Conservation (phyloP, 1,140 invertebrate genomes). For the Sesamia nonagrioides region DNA sequence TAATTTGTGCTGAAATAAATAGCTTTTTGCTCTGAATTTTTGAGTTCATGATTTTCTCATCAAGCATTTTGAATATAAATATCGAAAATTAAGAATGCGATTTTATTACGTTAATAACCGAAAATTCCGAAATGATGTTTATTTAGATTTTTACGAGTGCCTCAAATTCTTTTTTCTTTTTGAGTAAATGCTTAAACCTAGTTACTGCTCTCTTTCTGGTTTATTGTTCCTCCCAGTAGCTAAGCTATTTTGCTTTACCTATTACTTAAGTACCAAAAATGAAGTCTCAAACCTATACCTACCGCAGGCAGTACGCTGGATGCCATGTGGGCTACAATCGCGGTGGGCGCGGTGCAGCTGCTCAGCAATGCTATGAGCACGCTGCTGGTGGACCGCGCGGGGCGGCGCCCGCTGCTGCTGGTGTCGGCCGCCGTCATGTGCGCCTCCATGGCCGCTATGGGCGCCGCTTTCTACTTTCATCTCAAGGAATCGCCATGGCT, state of each 20-base stretch:
- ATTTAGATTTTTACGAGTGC: too few species aligned
- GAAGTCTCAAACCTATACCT: background rate
- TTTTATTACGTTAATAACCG: too few species aligned
- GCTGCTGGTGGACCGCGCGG: slow-evolving; percentile 90
- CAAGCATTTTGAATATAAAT: too few species aligned
- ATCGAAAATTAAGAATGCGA: too few species aligned
- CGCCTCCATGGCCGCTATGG: slow-evolving; percentile 89
- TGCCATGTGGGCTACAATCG: slow-evolving; percentile 89
- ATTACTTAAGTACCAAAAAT: too few species aligned
- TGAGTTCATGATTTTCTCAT: too few species aligned
- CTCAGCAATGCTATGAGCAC: slow-evolving; percentile 90
- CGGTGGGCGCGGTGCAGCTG: slow-evolving; percentile 92
- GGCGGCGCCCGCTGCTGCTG: slow-evolving; percentile 91
- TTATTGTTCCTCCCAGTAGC: background rate
- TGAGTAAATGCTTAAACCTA: too few species aligned
- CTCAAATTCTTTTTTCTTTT: too few species aligned
- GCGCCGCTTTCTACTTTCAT: slow-evolving; percentile 90
- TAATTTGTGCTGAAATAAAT: too few species aligned
- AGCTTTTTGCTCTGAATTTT: too few species aligned
- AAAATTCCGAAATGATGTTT: background rate
- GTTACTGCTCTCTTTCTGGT: too few species aligned
- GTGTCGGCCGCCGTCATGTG: slow-evolving; percentile 90
- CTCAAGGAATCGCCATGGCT: slow-evolving; percentile 83
- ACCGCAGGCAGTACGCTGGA: slow-evolving; percentile 86
- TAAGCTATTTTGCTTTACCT: background rate